Base-by-base conservation (phyloP, 2,113 vertebrate species). In the Trochalopteron elliotii region DNA sequence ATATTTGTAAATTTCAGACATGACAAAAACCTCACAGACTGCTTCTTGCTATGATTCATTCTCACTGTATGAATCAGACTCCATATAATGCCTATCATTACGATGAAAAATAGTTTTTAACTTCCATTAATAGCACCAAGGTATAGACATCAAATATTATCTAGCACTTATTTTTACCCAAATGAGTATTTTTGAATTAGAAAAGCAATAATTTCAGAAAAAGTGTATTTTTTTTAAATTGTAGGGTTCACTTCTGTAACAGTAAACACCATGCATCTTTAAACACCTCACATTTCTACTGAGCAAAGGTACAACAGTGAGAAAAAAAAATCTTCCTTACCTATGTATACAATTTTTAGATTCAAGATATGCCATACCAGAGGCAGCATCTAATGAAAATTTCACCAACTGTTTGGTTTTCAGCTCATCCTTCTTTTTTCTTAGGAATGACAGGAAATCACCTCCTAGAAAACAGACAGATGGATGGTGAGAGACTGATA, bases 311-410 rank as follows among this genome's bases (percentile, higher is more conserved):
- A 76, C 5, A 76, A 35, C 6, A 77, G 8, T 18, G 60, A 83
- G 35, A 28, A 76, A 89, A 83, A 83, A 83, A 70, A 35, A 30
- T 49, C 63, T 85, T 97, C 49, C 98, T 97, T 98, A 99, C 99
- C 99, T 99, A 98, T 99, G 99, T 96, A 99, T 99, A 76, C 99
- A 99, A 96, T 99, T 99, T 97, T 99, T 99, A 56, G 98, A 98
- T 96, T 99, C 99, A 1, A 99, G 98, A 97, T 99, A 99, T 0
- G 99, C 98, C 99, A 99, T 99, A 53, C 99, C 99, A 21, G 98
- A 98, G 59, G 99, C 99, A 91, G 98, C 99, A 83, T 99, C 99
- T 78, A 99, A 98, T 24, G 99, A 98, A 97, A 99, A 99, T 61
- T 99, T 99, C 67, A 99, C 97, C 61, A 99, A 95, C 90, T 99